Evolutionary conservation across 1,140 invertebrate genomes (phyloP), one percentile per base, ranked within the genome.

Genomic region (Phenacoccus solenopsis): DNA sequence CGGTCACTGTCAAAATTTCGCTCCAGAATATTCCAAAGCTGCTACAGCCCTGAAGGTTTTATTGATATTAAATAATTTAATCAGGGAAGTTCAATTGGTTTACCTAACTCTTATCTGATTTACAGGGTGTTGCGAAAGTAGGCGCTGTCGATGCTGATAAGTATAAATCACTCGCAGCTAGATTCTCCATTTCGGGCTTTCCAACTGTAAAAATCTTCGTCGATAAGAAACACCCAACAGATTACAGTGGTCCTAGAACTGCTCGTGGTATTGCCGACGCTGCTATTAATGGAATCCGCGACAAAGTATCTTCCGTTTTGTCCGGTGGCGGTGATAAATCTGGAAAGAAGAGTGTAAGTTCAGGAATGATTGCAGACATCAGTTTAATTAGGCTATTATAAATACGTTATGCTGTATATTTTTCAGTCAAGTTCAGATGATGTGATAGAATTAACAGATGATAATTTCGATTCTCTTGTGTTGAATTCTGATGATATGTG

Each of bases 121-220:
- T 81, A 59, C 73, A 92, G 87, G 96, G 95, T 71, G 81, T 98
- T 21, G 87, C 92, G 0, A 98, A 98, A 85, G 90, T 98, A 61
- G 96, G 93, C 56, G 93, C 91, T 9, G 87, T 98, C 0, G 89
- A 98, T 84, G 91, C 89, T 20, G 94, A 98, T 79, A 85, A 91
- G 25, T 88, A 98, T 76, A 88, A 90, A 75, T 87, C 88, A 20
- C 77, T 98, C 16, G 89, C 86, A 24, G 82, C 85, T 24, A 87
- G 88, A 76, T 98, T 88, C 82, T 87, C 87, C 68, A 87, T 99
- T 57, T 81, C 84, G 75, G 95, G 97, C 69, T 98, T 98, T 78
- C 97, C 97, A 21, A 98, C 96, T 0, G 90, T 99, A 71, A 99
- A 98, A 80, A 88, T 99, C 13, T 98, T 98, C 79, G 78, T 82